Conservation (phyloP, 2,888 invertebrate species). For the Chironomus riparius region DNA sequence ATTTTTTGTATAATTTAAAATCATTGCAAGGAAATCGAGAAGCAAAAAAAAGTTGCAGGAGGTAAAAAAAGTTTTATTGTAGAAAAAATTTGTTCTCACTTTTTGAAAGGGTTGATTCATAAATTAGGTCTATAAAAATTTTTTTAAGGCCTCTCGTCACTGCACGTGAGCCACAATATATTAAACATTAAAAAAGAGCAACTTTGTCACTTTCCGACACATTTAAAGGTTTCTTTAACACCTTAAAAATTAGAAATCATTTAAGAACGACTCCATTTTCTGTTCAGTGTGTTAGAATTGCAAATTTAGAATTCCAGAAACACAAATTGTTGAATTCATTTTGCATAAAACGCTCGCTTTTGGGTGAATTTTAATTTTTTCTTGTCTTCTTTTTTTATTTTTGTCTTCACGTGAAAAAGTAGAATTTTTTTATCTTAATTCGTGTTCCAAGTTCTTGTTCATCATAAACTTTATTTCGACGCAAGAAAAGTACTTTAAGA, state of each 20-base stretch:
- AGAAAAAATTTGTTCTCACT: not conserved
- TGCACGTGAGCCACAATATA: too few species aligned
- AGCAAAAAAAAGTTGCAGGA: not conserved
- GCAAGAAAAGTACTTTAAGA: not conserved
- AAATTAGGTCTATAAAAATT: too few species aligned
- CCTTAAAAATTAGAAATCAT: too few species aligned
- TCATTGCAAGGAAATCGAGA: too few species aligned
- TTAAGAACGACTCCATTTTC: too few species aligned
- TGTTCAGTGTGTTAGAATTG: not conserved
- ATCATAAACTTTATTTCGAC: not conserved
- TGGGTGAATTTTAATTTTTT: not conserved
- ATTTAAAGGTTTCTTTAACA: too few species aligned
- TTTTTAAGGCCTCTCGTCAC: too few species aligned
- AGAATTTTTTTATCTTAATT: not conserved
- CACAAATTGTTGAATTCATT: slow-evolving; percentile 13
- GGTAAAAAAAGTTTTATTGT: not conserved
- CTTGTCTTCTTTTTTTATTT: not conserved
- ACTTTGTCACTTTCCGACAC: too few species aligned
- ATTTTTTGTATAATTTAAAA: not conserved
- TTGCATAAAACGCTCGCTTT: slow-evolving; percentile 9
- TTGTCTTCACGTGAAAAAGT: not conserved
- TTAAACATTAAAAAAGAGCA: too few species aligned
- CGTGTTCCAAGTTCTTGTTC: not conserved
- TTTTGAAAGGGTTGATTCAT: not conserved
- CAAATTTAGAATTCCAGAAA: not conserved